Evolutionary conservation across 2,113 vertebrate genomes (phyloP).

Genomic region (Crypturellus undulatus): DNA sequence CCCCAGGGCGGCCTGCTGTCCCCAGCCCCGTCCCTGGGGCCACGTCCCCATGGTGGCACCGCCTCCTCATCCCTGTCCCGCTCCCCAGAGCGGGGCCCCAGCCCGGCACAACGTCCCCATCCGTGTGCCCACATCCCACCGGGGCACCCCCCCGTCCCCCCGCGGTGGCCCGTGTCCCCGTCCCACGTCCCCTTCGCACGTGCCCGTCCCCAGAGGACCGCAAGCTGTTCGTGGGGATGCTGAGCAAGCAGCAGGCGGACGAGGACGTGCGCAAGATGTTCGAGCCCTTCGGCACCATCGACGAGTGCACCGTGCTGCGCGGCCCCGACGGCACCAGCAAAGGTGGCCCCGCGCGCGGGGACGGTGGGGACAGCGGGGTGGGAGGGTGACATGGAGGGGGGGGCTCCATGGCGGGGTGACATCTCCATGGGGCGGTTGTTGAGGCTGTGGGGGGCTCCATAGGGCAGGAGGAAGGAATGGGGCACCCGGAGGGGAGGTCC

Average conservation of each 20-base stretch:
- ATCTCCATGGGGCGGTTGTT: no score
- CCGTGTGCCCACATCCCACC: no score
- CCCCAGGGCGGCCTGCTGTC: not conserved
- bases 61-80: not conserved
- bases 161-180: no score
- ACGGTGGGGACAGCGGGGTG: no score
- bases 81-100: not conserved
- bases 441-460: no score
- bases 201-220: slow-evolving; percentile 84
- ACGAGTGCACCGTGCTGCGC: slow-evolving; percentile 92
- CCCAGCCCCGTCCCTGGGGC: not conserved
- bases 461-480: no score
- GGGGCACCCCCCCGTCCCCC: no score
- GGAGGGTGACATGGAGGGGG: no score
- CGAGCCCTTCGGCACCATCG: slow-evolving; percentile 91
- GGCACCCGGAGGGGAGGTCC: no score
- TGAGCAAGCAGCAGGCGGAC: slow-evolving; percentile 94
- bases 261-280: slow-evolving; percentile 93
- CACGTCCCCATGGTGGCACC: no score
- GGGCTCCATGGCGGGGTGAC: no score
- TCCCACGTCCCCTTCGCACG: not conserved
- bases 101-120: not conserved
- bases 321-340: slow-evolving; percentile 94
- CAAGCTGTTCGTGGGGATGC: slow-evolving; percentile 95
- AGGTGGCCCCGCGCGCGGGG: slow-evolving; percentile 69